phyloP scores from a whole-genome alignment of 2,113 vertebrate species.

The Otolemur garnettii region DNA sequence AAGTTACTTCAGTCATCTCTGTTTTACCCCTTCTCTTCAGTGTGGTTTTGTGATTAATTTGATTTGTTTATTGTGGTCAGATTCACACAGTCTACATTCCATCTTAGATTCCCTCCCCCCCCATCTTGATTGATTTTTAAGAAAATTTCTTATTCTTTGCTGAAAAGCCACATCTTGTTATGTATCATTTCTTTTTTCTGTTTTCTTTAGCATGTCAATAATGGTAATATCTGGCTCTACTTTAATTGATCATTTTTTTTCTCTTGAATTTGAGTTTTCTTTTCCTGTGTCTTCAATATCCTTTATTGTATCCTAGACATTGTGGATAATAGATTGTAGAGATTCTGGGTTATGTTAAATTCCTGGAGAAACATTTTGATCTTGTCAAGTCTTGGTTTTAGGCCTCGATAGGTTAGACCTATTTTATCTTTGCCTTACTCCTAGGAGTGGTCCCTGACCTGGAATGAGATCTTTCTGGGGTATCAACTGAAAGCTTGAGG shows the following conservation, averaged over 20 bases:
- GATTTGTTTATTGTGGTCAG: neutral
- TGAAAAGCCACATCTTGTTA: neutral
- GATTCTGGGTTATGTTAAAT: neutral
- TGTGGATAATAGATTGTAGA: neutral
- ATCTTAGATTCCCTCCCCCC: neutral
- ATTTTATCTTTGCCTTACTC: neutral
- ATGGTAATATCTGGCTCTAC: neutral
- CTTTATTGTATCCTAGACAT: neutral
- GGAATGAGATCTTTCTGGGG: neutral
- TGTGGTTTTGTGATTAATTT: neutral
- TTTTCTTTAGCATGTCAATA: neutral
- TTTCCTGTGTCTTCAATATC: neutral
- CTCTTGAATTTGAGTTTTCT: neutral
- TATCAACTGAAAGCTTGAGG: neutral
- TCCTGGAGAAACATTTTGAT: neutral
- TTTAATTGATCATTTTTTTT: neutral
- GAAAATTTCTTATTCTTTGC: neutral
- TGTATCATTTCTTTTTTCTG: neutral
- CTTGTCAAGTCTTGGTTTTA: neutral
- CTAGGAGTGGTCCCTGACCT: neutral
- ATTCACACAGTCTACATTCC: neutral
- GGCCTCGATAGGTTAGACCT: neutral
- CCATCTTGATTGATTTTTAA: neutral
- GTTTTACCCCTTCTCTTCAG: neutral
- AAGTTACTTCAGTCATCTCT: neutral